Evolutionary conservation across 2,797 vertebrate genomes (phyloP), one percentile per base, ranked within the genome.

Genomic region (Labeo calbasu): DNA sequence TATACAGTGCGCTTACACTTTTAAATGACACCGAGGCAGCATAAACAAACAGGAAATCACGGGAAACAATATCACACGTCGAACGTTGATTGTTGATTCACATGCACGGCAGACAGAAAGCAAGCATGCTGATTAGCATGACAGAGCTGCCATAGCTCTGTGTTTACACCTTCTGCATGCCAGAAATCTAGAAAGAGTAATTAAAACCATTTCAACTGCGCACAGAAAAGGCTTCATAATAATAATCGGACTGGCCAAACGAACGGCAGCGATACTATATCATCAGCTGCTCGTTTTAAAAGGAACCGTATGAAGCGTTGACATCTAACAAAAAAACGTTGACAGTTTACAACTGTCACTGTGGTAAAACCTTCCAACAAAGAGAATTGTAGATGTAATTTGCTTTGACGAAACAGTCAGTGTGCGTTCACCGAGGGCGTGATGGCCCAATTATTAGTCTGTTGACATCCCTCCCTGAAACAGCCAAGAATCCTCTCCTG

Each of bases 371-470:
- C 21, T 28, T 51, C 9, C 48, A 63, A 76, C 71, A 75, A 82
- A 82, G 81, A 75, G 70, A 82, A 76, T n/a, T 25, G 6, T 48
- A 77, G 50, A 83, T 69, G 32, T 28, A 77, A 83, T 77, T n/a
- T 81, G 46, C 63, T 85, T 83, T 82, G 73, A 83, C 59, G 72
- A 85, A 36, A 82, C 71, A 40, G 68, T 79, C 77, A 57, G 79
- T 43, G 25, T 59, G 11, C 23, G 23, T 77, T 83, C 63, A 57
- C 13, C 1, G 63, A 77, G 63, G 48, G 61, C 50, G 9, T 77
- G 82, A 84, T 48, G 51, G 73, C 65, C 51, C 61, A 68, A 82
- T 87, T 84, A 87, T 76, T 85, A 78, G 75, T 88, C 75, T 73
- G 78, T 65, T 55, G 73, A 84, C 81, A 71, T 66, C 25, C 73